Base-by-base conservation (phyloP, 1,140 invertebrate genomes). In the Bombus waltoni region DNA sequence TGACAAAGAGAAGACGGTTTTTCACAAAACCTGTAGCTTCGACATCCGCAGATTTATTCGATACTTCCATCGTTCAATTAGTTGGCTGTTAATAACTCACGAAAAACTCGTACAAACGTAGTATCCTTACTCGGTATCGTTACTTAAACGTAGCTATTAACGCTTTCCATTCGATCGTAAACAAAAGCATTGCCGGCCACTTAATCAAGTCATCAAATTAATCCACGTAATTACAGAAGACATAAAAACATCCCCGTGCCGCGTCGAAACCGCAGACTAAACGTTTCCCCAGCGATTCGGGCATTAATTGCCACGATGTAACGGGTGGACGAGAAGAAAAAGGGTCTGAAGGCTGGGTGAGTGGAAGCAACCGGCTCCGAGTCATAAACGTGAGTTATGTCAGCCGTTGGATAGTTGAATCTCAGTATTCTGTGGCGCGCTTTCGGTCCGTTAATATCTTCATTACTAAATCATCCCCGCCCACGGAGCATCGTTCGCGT, bases 401-500 rank as follows among this genome's bases (percentile, higher is more conserved):
- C 92, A 92, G 94, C 93, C 91, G 94, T 94, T 95, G 94, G 94
- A 95, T 95, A 95, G 94, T 94, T 94, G 94, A 95, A 95, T 95
- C 94, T 95, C 94, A 92, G 94, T 95, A 94, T 95, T 95, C 94
- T 89, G 93, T 93, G 93, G 94, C 93, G 93, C 93, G 91, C 94
- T 93, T 92, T 94, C 87, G 92, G 88, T 93, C 93, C 92, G 94
- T 94, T 95, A 95, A 95, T 95, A 95, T 95, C 94, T 95, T 94
- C 94, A 94, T 95, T 95, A 95, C 94, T 94, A 95, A 95, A 95
- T 95, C 94, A 95, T 95, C 91, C 92, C 92, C 92, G 78, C 87
- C 90, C 89, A 92, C 90, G 90, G n/a, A 35, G 86, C 92, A 78
- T 74, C 77, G 65, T 86, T 85, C 88, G 70, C 87, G 71, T 80